These are phyloP conservation scores for Numenius phaeopus DNA, from an alignment of 2,797 vertebrate species.

Conservation along the genomic window DNA sequence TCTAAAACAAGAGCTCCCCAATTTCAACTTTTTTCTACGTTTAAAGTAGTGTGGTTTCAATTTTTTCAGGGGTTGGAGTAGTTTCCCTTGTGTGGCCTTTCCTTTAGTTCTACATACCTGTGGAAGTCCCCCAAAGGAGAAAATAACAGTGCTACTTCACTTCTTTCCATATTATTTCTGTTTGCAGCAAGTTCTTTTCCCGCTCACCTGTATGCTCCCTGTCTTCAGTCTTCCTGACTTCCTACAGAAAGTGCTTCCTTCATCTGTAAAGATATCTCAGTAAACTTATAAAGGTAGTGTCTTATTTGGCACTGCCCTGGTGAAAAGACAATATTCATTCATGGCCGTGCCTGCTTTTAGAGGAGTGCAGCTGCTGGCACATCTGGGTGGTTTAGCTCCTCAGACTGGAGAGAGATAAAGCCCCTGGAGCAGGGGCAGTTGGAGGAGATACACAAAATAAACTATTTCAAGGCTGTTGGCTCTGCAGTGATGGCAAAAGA, in stretches of 20 bases:
- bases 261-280: neutral
- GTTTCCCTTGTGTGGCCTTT: neutral
- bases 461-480: neutral
- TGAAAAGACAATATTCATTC: neutral
- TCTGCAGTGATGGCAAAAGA: neutral
- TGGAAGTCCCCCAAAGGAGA: neutral
- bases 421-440: neutral
- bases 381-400: neutral
- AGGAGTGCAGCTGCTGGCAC: neutral
- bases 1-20: neutral
- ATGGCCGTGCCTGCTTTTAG: neutral
- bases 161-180: neutral
- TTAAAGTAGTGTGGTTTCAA: neutral
- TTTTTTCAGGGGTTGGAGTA: neutral
- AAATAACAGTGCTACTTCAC: neutral
- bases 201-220: neutral
- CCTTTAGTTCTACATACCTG: neutral
- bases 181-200: neutral
- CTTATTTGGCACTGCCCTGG: neutral
- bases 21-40: neutral
- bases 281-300: neutral
- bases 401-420: neutral
- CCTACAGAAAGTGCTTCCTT: neutral
- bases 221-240: neutral
- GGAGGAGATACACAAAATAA: neutral